Base-by-base conservation (phyloP, 2,797 vertebrate genomes). In the Takifugu rubripes region DNA sequence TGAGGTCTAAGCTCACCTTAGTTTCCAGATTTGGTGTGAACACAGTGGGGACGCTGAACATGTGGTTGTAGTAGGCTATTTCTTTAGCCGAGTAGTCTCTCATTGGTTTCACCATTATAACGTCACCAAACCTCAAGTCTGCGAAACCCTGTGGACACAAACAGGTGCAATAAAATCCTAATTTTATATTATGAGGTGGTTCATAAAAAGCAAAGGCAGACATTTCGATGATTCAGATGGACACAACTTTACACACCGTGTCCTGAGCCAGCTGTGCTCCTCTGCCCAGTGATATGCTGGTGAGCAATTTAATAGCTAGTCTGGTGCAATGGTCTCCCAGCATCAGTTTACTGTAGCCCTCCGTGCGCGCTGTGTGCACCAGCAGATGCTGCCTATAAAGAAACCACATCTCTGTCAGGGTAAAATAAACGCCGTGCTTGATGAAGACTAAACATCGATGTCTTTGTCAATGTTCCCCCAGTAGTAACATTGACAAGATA, bases 31-130 rank as follows among this genome's bases (percentile, higher is more conserved):
- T 75, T 0, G 94, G 89, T 0, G 75, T 77, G 54, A 87, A 85
- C 36, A 96, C 59, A 0, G 85, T 92, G 0, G 91, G 87, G 2
- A 98, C 90, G 0, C 47, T 1, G 4, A 94, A 98, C 68, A 96
- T 85, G 21, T 21, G 81, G 81, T 95, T 96, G 89, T 97, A 96
- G 87, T 92, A 94, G 49, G 88, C 87, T 0, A 99, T 92, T 80
- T 99, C 97, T 85, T 98, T 98, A 25, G 92, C 87, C 0, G 88
- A 92, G 83, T 97, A 94, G 50, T 96, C 96, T 27, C 96, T 91
- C 96, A 99, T 96, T n/a, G 97, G 97, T 5, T 94, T 87, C 56
- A 97, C 85, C 40, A 93, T 70, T 17, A 84, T 60, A 21, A 96
- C 80, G 0, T 97, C 93, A 0, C 94, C 92, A 0, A 92, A 91